Evolutionary conservation across 2,888 invertebrate species (phyloP), one percentile per base, ranked within the genome.

Genomic region (Melinopterus prodromus): DNA sequence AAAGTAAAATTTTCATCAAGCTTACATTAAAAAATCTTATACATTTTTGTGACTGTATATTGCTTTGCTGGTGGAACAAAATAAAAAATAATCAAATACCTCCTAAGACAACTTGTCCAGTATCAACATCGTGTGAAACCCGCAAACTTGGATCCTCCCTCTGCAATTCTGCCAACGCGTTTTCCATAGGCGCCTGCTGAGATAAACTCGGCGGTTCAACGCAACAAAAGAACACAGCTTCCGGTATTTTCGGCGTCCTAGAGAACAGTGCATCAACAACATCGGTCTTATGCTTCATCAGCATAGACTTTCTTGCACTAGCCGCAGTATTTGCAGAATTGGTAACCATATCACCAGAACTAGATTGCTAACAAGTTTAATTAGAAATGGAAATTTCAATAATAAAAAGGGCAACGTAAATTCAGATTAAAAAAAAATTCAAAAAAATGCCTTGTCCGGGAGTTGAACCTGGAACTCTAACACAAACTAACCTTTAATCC

Each of bases 211-310:
- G 95, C 0, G 99, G 96, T 90, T 99, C 99, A 82, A 99, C 95
- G 0, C 97, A 96, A 88, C 99, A 99, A 87, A 98, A 96, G 90
- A 98, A 99, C 0, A 99, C 99, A 0, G 99, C 98, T 86, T 97
- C 96, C 0, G 98, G 98, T 80, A 98, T 90, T 72, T 92, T 91
- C 0, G 96, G 92, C 2, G 95, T 94, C 84, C 90, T 83, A 6
- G 89, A 88, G 78, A 91, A 89, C 70, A 90, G 82, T 70, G 84
- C 87, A 4, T 90, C 88, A 0, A 88, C 86, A 16, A 89, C 86
- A 70, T 88, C 84, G 35, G 84, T 82, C 78, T 85, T 82, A 69
- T 84, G 85, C 80, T 87, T 86, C 78, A 85, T 81, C 12, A 84
- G 81, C 79, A 92, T 85, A 53, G 86, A 90, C 16, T 90, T 90